These are phyloP conservation scores for Oxycera nigricornis DNA, from an alignment of 2,888 invertebrate genomes.

Conservation along the genomic window DNA sequence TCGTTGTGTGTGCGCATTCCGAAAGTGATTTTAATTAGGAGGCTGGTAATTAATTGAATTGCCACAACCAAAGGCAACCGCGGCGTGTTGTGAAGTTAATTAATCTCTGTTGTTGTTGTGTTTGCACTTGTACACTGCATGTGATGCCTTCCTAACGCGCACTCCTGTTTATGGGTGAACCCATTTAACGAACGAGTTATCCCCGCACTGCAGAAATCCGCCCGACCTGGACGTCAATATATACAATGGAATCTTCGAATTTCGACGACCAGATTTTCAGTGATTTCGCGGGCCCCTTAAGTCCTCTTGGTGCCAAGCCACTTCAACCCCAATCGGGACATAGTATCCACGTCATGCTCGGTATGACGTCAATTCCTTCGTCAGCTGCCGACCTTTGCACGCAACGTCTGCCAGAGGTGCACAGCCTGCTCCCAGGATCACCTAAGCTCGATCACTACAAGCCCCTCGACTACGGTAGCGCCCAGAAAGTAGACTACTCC, in stretches of 20 bases:
- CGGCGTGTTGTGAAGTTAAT: conserved; percentile 36
- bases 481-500: conserved; percentile 58
- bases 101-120: conserved; percentile 33
- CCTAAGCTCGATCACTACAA: conserved; percentile 59
- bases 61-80: conserved; percentile 1
- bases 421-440: conserved; percentile 59
- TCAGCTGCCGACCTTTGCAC: conserved; percentile 52
- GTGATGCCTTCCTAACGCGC: not conserved
- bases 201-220: not conserved
- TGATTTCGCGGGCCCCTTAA: conserved; percentile 72
- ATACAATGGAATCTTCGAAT: conserved; percentile 71
- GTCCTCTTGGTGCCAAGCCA: conserved; percentile 61
- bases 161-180: not conserved
- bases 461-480: conserved; percentile 52
- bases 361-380: conserved; percentile 60
- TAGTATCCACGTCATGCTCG: conserved; percentile 74
- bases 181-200: not conserved
- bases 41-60: conserved; percentile 46
- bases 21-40: conserved; percentile 47
- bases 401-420: conserved; percentile 60
- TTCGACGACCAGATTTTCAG: conserved; percentile 83
- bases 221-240: not conserved
- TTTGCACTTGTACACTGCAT: conserved; percentile 5
- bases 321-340: conserved; percentile 57
- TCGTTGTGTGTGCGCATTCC: conserved; percentile 42